These are phyloP conservation scores for Oncorhynchus nerka DNA, from an alignment of 2,113 vertebrate species.

Conservation along the genomic window DNA sequence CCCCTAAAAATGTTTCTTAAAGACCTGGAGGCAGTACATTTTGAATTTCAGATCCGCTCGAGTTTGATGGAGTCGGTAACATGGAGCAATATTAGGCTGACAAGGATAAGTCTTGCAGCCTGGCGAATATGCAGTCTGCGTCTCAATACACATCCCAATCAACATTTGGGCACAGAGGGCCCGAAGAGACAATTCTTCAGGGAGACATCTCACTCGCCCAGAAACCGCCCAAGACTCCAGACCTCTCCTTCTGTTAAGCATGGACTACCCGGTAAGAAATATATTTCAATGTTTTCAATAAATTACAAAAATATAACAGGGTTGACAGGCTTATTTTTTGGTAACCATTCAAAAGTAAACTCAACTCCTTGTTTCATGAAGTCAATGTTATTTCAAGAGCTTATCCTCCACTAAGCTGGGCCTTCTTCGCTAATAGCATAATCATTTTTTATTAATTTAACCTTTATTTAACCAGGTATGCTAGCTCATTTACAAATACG, in stretches of 20 bases:
- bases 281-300: background rate
- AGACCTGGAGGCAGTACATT: slow-evolving; percentile 43
- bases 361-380: background rate
- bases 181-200: slow-evolving; percentile 37
- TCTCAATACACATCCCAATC: slow-evolving; percentile 86
- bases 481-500: too few species aligned
- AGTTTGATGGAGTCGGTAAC: slow-evolving; percentile 67
- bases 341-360: background rate
- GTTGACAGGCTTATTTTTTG: too few species aligned
- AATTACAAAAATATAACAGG: background rate
- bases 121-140: slow-evolving; percentile 79
- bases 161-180: slow-evolving; percentile 54
- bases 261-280: slow-evolving; percentile 47
- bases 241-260: background rate
- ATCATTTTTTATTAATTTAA: too few species aligned
- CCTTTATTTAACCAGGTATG: too few species aligned
- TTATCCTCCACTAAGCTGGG: background rate
- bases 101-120: slow-evolving; percentile 49
- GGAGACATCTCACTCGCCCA: slow-evolving; percentile 40
- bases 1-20: background rate
- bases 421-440: background rate
- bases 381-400: background rate
- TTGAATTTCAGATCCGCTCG: slow-evolving; percentile 31
- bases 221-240: slow-evolving; percentile 29
- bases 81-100: slow-evolving; percentile 58